These are phyloP conservation scores for Neolamprologus sp. DNA, from an alignment of 2,113 vertebrate species.

Conservation along the genomic window DNA sequence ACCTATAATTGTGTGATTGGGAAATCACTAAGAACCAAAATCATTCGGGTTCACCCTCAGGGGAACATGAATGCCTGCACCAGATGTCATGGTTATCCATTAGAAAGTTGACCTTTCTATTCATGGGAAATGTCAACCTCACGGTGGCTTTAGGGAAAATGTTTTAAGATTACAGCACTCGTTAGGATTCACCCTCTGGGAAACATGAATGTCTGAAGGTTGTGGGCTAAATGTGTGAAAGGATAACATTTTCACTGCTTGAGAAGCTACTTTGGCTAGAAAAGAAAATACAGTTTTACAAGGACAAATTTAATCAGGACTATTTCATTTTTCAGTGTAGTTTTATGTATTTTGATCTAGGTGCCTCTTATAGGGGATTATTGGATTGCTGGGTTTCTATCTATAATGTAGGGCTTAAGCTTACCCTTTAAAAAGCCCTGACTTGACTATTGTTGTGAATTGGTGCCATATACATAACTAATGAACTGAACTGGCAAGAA, in stretches of 20 bases:
- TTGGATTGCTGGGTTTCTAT: not conserved
- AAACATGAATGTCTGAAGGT: not conserved
- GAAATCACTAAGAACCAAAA: not conserved
- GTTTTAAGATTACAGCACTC: not conserved
- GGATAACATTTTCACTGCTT: not conserved
- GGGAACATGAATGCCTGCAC: not conserved
- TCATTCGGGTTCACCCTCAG: not conserved
- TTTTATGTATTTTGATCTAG: not conserved
- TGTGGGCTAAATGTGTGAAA: not conserved
- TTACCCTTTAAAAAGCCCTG: not conserved
- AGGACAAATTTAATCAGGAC: not conserved
- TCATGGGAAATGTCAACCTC: not conserved
- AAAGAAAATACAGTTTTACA: not conserved
- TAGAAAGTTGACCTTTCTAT: not conserved
- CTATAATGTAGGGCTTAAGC: rapidly evolving
- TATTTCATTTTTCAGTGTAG: not conserved
- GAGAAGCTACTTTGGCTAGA: not conserved
- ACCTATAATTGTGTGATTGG: not conserved
- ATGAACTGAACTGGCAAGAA: not conserved
- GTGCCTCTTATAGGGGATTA: not conserved
- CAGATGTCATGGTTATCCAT: not conserved
- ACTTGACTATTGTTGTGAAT: not conserved
- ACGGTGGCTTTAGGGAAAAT: not conserved
- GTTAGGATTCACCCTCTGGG: not conserved
- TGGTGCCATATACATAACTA: not conserved